Conservation (phyloP, 1,140 invertebrate genomes). For the Plectrocnemia conspersa region DNA sequence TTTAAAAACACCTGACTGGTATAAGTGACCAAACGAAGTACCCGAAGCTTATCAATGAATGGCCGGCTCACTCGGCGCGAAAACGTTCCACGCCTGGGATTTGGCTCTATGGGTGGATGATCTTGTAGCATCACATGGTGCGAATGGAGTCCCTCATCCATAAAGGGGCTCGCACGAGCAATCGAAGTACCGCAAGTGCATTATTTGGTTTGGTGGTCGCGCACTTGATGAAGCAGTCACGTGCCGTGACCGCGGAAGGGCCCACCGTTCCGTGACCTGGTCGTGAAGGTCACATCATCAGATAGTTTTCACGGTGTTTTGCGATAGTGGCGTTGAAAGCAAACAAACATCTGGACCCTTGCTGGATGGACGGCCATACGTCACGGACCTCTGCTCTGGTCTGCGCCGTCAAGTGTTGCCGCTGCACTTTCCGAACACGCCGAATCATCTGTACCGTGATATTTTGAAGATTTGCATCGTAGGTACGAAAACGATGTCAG, state of each 20-base stretch:
- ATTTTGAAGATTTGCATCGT: no score
- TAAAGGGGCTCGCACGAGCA: slow-evolving; percentile 6
- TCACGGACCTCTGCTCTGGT: slow-evolving; percentile 2
- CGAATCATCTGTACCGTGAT: no score
- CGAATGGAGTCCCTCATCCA: slow-evolving; percentile 1
- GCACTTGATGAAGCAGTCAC: slow-evolving; percentile 8
- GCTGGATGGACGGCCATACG: background rate
- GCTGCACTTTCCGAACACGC: no score
- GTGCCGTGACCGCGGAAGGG: slow-evolving; percentile 3
- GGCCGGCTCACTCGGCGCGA: background rate
- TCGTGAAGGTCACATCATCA: slow-evolving; percentile 10
- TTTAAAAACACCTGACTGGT: no score
- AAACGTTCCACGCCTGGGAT: background rate
- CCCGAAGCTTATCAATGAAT: background rate
- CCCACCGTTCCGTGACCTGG: slow-evolving; percentile 13
- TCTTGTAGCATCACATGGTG: background rate
- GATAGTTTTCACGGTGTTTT: slow-evolving; percentile 9
- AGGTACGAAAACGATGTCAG: no score
- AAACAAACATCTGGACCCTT: slow-evolving; percentile 2
- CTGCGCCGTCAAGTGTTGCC: no score
- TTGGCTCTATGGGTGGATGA: background rate
- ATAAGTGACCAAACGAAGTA: no score
- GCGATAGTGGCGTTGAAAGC: slow-evolving; percentile 8
- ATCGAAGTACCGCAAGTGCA: slow-evolving; percentile 11
- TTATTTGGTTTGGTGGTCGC: slow-evolving; percentile 11